Base-by-base conservation (phyloP, 2,797 vertebrate species). In the Bufotes viridis region DNA sequence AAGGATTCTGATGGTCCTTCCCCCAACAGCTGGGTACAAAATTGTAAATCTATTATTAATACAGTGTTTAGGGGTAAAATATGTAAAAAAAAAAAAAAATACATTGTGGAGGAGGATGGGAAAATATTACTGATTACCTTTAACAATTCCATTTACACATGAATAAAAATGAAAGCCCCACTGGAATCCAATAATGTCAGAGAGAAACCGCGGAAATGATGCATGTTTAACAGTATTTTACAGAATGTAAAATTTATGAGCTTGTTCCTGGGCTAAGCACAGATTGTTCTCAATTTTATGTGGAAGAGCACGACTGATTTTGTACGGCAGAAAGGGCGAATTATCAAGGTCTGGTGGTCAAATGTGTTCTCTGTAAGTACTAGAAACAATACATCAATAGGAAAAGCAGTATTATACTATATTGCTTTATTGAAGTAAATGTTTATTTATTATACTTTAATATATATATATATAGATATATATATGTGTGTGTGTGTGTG, bases 171-270 rank as follows among this genome's bases (percentile, higher is more conserved):
- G 67, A 74, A 72, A 74, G 53, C 82, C 14, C 13, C 18, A 58
- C 58, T 34, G 69, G 69, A 84, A 34, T 34, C 51, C 69, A n/a
- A 78, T 29, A 74, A 72, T 84, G 79, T 84, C 82, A 74, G 24
- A 17, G 26, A 55, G 53, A 60, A 84, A 34, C 67, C 29, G 5
- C 15, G 18, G 61, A 84, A 84, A 57, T n/a, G 26, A 74, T n/a
- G 69, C 53, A 58, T 53, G 57, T 49, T 85, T 78, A 76, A 78
- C 34, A 13, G 72, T 22, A 85, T 85, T 85, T 76, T 85, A 63
- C 67, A 61, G 58, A 75, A 85, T 85, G 70, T 65, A 65, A 61
- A 76, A 78, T 78, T 60, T 51, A 85, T 85, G 58, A 85, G 83
- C 83, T 63, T 78, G 72, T 78, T 76, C 60, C 83, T 22, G 42